Conservation (phyloP, 2,888 invertebrate species). For the Mythimna vitellina region DNA sequence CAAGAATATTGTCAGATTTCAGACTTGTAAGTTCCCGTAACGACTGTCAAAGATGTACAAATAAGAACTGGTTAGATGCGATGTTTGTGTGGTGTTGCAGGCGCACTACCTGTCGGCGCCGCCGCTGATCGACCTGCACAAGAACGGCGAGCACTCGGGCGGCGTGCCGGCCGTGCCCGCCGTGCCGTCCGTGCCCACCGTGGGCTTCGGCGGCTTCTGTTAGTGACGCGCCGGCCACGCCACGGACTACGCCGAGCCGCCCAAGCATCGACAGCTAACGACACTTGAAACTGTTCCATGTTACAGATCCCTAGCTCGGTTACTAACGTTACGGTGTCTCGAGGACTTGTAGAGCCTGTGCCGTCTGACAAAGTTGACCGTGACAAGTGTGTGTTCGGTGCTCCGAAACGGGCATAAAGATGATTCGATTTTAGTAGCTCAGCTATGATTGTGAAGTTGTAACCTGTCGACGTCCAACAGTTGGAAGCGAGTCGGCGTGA, state of each 20-base stretch:
- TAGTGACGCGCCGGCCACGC: constrained; percentile 69
- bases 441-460: constrained; percentile 17
- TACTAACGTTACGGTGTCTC: neutral
- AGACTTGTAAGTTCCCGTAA: too few relatives aligned
- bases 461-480: constrained; percentile 11
- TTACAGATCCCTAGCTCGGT: neutral
- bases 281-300: neutral
- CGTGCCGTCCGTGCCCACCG: constrained; percentile 86
- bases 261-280: neutral
- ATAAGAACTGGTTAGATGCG: too few relatives aligned
- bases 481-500: neutral
- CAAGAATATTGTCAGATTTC: too few relatives aligned
- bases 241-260: too few relatives aligned
- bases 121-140: constrained; percentile 86
- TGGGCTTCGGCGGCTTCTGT: constrained; percentile 89
- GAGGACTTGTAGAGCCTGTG: neutral
- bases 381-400: neutral
- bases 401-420: neutral
- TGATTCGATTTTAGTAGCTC: constrained; percentile 19
- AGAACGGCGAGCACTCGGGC: constrained; percentile 80
- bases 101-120: constrained; percentile 86
- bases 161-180: constrained; percentile 79
- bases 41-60: too few relatives aligned
- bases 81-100: constrained; percentile 64
- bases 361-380: neutral